Evolutionary conservation across 2,888 invertebrate genomes (phyloP).

Genomic region (Carabus problematicus): DNA sequence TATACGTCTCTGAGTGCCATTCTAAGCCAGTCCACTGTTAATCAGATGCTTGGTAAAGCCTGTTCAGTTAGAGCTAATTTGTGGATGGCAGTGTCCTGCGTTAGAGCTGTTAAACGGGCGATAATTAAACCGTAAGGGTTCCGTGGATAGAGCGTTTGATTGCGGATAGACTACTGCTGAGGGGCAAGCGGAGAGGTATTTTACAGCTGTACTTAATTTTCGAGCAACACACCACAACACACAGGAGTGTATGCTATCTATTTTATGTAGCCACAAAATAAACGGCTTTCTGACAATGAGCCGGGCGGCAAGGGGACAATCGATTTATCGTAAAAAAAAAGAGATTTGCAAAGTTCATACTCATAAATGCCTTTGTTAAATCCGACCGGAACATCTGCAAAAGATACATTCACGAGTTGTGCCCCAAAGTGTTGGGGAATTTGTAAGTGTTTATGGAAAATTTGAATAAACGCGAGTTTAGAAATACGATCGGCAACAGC

Average conservation of each 20-base stretch:
- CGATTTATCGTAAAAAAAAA: conserved; percentile 16
- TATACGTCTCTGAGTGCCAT: too few species aligned
- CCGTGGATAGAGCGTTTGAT: conserved; percentile 28
- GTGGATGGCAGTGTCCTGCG: conserved; percentile 9
- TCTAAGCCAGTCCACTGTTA: conserved; percentile 6
- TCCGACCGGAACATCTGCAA: too few species aligned
- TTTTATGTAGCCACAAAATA: conserved; percentile 13
- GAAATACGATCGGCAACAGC: too few species aligned
- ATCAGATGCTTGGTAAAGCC: conserved; percentile 15
- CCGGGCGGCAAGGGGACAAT: neutral
- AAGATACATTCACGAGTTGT: too few species aligned
- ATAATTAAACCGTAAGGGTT: conserved; percentile 37
- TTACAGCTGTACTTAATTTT: conserved; percentile 35
- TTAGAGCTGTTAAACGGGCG: conserved; percentile 30
- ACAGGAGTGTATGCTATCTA: neutral
- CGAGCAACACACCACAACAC: conserved; percentile 18
- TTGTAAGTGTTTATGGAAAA: too few species aligned
- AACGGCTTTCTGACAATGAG: neutral
- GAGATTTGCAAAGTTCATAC: neutral
- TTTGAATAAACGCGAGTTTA: too few species aligned
- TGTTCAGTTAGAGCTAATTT: conserved; percentile 34
- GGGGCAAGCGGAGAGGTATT: conserved; percentile 21
- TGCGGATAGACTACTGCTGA: conserved; percentile 9
- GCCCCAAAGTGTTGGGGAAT: too few species aligned
- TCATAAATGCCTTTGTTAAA: too few species aligned